These are phyloP conservation scores for Siderastrea siderea DNA, from an alignment of 92 coral and sea anemone species.

Conservation along the genomic window DNA sequence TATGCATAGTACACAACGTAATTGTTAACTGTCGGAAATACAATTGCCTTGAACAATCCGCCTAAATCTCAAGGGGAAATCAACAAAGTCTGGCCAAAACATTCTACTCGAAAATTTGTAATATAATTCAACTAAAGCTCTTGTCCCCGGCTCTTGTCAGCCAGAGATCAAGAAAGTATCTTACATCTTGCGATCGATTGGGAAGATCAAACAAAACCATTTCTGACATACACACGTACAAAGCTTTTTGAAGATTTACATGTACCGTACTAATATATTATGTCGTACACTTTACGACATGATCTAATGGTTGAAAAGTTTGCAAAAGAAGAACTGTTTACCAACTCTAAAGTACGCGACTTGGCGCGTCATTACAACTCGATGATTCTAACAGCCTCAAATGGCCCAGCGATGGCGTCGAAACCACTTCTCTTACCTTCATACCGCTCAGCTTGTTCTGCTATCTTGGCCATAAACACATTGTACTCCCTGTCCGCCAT, in stretches of 20 bases:
- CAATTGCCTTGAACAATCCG: no score
- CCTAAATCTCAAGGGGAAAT: no score
- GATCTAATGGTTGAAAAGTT: neutral
- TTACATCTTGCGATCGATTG: no score
- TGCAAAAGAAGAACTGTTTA: constrained; percentile 17
- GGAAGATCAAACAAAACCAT: no score
- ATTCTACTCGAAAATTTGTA: no score
- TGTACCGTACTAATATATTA: neutral
- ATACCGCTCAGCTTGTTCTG: constrained; percentile 80
- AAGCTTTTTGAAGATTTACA: neutral
- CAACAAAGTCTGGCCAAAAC: no score
- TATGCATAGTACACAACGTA: no score
- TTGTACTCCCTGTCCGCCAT: constrained; percentile 46
- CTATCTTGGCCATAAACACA: constrained; percentile 75
- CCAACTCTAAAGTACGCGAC: neutral
- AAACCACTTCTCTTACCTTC: constrained; percentile 64
- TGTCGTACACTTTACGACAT: neutral
- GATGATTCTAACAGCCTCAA: neutral
- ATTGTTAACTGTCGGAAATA: no score
- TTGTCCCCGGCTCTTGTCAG: no score
- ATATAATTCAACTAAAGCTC: no score
- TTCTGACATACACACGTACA: no score
- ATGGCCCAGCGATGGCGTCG: neutral
- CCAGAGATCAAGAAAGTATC: no score
- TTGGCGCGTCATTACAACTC: constrained; percentile 7